Evolutionary conservation across 2,888 invertebrate genomes (phyloP).

Genomic region (Hydraecia micacea): DNA sequence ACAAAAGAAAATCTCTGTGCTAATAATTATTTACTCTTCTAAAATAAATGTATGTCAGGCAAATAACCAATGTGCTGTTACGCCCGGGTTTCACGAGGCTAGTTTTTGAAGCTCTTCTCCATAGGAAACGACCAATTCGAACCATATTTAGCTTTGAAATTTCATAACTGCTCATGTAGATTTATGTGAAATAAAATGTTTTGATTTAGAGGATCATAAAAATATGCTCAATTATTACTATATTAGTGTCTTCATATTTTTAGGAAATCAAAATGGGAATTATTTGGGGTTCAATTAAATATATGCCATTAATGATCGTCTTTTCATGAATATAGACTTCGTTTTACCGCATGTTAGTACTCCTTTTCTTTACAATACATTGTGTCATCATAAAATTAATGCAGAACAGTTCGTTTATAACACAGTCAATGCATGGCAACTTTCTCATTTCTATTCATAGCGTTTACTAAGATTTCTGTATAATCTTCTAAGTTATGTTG

Average conservation of each 20-base stretch:
- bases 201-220: background rate
- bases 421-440: slow-evolving; percentile 12
- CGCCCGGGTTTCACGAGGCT: too few species aligned
- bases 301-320: background rate
- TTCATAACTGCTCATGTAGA: too few species aligned
- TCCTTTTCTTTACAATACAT: slow-evolving; percentile 1
- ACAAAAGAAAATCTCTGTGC: too few species aligned
- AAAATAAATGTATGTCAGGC: too few species aligned
- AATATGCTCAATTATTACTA: background rate
- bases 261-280: background rate
- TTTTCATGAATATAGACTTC: background rate
- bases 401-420: slow-evolving; percentile 9
- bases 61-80: too few species aligned
- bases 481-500: slow-evolving; percentile 12
- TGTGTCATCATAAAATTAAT: slow-evolving; percentile 11
- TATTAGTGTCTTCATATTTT: background rate
- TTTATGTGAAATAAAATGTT: too few species aligned
- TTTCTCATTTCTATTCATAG: slow-evolving; percentile 43
- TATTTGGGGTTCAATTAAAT: background rate
- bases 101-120: too few species aligned
- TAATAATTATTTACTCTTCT: too few species aligned
- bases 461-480: slow-evolving; percentile 9
- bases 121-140: too few species aligned
- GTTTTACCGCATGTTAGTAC: background rate
- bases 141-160: too few species aligned